Base-by-base conservation (phyloP, 1,140 invertebrate species). In the Bombyx mori region DNA sequence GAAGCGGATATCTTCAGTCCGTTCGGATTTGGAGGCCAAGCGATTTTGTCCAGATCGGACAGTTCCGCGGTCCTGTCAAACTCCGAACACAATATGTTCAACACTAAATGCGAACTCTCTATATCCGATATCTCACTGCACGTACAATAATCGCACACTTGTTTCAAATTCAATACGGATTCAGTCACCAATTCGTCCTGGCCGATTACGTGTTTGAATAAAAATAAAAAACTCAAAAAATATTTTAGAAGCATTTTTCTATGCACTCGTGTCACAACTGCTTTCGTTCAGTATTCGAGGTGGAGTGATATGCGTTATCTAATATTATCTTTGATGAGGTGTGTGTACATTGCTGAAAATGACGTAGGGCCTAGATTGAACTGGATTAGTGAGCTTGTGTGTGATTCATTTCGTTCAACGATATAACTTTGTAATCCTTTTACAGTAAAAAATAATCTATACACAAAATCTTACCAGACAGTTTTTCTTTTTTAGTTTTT, bases 121-220 rank as follows among this genome's bases (percentile, higher is more conserved):
- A 79, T 63, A 57, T 85, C 79, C 8, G 72, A 69, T 60, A 83
- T 85, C 71, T 87, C 84, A 82, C 84, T 84, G 64, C 82, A 85
- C 66, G 78, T 80, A 68, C 84, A 87, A 62, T 78, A 65, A 42
- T 73, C 72, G 73, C 79, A 80, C 58, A 86, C 56, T 65, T 77
- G 81, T 67, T 81, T 76, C 49, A 77, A 63, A 68, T 67, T 76
- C 51, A 60, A 61, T 60, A 73, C 64, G 68, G 67, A 63, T 52
- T 71, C 70, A 10, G 67, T 64, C 1, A 62, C 56, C 49, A 46
- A 56, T 44, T 77, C 54, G 10, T 65, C 63, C 61, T 82, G 75
- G 45, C 70, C 65, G 44, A 45, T 64, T 9, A 55, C 64, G 53
- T 54, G 48, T 55, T 77, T 65, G 52, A 63, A 71, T 70, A 78